A percentile compares a stretch with the other conserved stretches of the same genome.
phyloP scores from a whole-genome alignment of 2,888 invertebrate genomes.

The Tuta absoluta region DNA sequence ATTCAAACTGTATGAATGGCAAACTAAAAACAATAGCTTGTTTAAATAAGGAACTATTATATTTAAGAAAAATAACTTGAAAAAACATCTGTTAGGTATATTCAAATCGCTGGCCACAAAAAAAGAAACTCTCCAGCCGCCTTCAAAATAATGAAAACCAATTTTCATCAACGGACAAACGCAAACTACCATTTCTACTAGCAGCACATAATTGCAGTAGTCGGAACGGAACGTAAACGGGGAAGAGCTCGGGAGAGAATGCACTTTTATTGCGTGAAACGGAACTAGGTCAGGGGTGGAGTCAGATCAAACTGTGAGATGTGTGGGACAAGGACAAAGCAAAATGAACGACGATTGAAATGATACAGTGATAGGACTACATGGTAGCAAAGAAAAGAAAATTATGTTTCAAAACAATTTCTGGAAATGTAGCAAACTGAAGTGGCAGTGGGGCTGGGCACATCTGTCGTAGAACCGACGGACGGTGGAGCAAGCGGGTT shows the following conservation, averaged over 20 bases:
- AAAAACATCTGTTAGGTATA: no score
- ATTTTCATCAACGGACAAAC: conserved; percentile 21
- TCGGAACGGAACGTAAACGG: conserved; percentile 32
- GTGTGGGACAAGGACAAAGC: neutral
- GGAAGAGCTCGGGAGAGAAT: conserved; percentile 20
- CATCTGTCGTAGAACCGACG: no score
- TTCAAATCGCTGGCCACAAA: no score
- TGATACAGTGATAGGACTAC: neutral
- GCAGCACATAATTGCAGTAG: conserved; percentile 38
- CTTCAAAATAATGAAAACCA: conserved; percentile 17
- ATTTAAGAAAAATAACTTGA: no score
- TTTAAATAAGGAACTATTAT: neutral
- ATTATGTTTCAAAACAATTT: neutral
- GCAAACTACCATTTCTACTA: conserved; percentile 12
- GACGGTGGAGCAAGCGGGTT: no score
- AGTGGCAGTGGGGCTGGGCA: no score
- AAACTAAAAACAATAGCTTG: neutral
- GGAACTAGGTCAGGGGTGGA: conserved; percentile 23
- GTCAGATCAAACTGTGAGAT: conserved; percentile 18
- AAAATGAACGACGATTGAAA: neutral
- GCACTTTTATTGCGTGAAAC: conserved; percentile 26
- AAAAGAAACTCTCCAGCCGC: no score
- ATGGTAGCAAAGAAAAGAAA: neutral
- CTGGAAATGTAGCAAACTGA: no score
- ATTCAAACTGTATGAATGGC: no score